These are phyloP conservation scores for Drosophila nebulosa DNA, from an alignment of 1,140 invertebrate genomes.

Conservation along the genomic window DNA sequence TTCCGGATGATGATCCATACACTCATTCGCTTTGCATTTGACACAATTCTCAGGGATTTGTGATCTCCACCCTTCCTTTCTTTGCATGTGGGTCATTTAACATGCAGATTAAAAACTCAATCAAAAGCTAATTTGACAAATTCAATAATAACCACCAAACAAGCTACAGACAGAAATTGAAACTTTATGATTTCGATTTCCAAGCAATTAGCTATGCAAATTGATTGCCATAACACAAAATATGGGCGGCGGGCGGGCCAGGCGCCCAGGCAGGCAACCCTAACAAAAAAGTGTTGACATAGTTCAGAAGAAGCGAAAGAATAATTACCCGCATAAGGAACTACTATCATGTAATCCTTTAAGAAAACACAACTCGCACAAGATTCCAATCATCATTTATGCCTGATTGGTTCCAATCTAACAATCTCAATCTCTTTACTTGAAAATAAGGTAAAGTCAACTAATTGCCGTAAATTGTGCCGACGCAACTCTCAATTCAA, in stretches of 20 bases:
- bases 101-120: constrained; percentile 74
- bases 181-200: constrained; percentile 34
- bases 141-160: constrained; percentile 28
- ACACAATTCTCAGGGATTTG: constrained; percentile 32
- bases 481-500: neutral
- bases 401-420: constrained; percentile 42
- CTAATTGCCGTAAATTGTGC: neutral
- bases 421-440: constrained; percentile 39
- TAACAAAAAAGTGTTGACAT: constrained; percentile 22
- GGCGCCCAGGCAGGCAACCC: too few relatives aligned
- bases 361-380: constrained; percentile 32
- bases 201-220: constrained; percentile 70
- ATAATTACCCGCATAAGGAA: constrained; percentile 66
- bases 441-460: constrained; percentile 5
- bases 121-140: constrained; percentile 69
- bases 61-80: neutral
- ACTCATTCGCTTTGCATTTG: constrained; percentile 23
- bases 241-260: constrained; percentile 47
- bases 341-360: constrained; percentile 56
- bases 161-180: constrained; percentile 9
- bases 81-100: constrained; percentile 65
- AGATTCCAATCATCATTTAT: constrained; percentile 37
- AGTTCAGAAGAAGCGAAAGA: constrained; percentile 26
- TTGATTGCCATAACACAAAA: constrained; percentile 33
- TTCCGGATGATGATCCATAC: constrained; percentile 28